A percentile compares a stretch with the other conserved stretches of the same genome.
phyloP scores from a whole-genome alignment of 2,113 vertebrate species.

The Carlito syrichta region DNA sequence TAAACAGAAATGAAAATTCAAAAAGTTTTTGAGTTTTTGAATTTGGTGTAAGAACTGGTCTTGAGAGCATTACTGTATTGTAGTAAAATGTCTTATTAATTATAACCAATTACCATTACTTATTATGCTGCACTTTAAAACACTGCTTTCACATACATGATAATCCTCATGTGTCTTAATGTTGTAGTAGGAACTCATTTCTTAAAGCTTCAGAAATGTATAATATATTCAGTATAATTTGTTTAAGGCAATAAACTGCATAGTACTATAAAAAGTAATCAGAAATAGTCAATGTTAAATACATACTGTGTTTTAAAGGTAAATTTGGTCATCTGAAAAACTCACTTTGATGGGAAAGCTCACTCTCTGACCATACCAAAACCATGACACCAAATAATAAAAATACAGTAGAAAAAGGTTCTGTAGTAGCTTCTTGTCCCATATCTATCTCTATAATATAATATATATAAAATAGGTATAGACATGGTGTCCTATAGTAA shows the following conservation, averaged over 20 bases:
- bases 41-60: background rate
- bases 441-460: background rate
- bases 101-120: background rate
- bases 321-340: background rate
- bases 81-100: background rate
- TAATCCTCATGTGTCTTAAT: background rate
- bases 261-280: background rate
- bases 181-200: background rate
- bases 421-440: background rate
- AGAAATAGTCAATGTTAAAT: background rate
- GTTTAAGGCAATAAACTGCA: background rate
- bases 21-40: no score
- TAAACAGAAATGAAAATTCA: background rate
- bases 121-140: background rate
- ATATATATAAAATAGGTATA: background rate
- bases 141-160: background rate
- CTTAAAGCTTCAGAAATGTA: background rate
- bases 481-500: background rate
- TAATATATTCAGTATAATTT: background rate
- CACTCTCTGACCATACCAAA: background rate
- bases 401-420: background rate
- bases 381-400: background rate
- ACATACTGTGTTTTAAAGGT: background rate
- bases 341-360: background rate
- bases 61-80: background rate